Percentiles rank a stretch among this genome's conserved stretches.
phyloP scores from a whole-genome alignment of 2,113 vertebrate genomes.

The Pelecanus crispus region DNA sequence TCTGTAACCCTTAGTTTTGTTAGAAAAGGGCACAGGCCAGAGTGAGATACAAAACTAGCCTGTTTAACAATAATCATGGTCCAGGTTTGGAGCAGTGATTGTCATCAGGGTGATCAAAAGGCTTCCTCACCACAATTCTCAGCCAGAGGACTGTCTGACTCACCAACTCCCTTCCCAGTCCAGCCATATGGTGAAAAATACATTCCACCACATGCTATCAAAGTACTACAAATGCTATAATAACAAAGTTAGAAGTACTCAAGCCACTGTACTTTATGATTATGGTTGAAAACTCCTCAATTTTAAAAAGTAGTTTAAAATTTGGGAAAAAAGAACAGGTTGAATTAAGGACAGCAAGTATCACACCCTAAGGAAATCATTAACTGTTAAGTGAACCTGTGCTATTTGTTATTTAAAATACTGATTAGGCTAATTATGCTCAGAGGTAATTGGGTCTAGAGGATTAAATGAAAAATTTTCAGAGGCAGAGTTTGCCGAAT shows the following conservation, averaged over 20 bases:
- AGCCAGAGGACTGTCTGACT: not conserved
- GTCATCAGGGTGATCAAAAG: not conserved
- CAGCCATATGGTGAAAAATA: not conserved
- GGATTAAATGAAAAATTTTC: not conserved
- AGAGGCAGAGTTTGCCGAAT: not conserved
- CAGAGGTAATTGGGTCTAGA: not conserved
- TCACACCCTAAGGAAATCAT: not conserved
- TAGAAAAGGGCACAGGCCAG: not conserved
- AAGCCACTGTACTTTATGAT: not conserved
- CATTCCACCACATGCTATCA: not conserved
- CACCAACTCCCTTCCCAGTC: not conserved
- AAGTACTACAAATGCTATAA: not conserved
- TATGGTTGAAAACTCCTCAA: not conserved
- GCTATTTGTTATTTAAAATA: slow-evolving; percentile 29
- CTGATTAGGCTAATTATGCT: slow-evolving; percentile 16
- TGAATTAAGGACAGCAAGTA: not conserved
- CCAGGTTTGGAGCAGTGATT: not conserved
- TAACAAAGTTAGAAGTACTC: not conserved
- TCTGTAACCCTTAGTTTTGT: not conserved
- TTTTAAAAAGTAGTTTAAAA: not conserved
- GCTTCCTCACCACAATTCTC: not conserved
- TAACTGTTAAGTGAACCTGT: not conserved
- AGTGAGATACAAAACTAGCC: not conserved
- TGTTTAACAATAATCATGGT: not conserved
- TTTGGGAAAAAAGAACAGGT: not conserved